phyloP scores from a whole-genome alignment of 2,888 invertebrate species.

The Uropetala carovei region DNA sequence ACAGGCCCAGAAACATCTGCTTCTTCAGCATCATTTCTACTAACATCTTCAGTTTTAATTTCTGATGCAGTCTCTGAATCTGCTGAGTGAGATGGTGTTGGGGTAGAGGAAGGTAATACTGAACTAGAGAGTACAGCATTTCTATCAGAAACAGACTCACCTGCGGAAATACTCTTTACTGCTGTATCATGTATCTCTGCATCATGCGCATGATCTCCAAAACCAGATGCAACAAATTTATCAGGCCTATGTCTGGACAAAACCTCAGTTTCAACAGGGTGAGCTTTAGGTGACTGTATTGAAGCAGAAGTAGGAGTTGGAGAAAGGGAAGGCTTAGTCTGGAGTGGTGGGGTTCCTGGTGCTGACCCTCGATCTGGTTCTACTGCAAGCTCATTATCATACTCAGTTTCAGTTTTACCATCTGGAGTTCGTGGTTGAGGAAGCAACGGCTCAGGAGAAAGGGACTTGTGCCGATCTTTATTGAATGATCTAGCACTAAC shows the following conservation, averaged over 20 bases:
- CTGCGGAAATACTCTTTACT: conserved; percentile 84
- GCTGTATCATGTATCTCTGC: conserved; percentile 87
- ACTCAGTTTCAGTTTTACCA: not conserved
- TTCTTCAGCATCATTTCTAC: conserved; percentile 66
- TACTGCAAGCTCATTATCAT: not conserved
- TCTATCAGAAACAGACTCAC: conserved; percentile 65
- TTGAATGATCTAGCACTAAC: conserved; percentile 68
- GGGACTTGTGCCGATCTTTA: conserved; percentile 66
- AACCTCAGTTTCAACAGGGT: conserved; percentile 68
- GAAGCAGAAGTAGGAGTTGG: conserved; percentile 27
- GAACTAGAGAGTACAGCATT: not conserved
- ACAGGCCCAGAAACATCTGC: conserved; percentile 72
- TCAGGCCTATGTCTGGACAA: conserved; percentile 77
- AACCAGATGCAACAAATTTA: conserved; percentile 81
- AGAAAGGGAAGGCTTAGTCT: conserved; percentile 55
- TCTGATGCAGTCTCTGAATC: conserved; percentile 72
- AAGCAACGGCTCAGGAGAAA: conserved; percentile 64
- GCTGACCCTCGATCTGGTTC: conserved; percentile 19
- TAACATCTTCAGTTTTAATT: conserved; percentile 67
- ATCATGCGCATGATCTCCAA: conserved; percentile 80
- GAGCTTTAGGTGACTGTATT: conserved; percentile 66
- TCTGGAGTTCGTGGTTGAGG: conserved; percentile 66
- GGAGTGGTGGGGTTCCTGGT: conserved; percentile 3
- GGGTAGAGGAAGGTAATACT: conserved; percentile 4
- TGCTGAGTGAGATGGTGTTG: conserved; percentile 25